Evolutionary conservation across 2,797 vertebrate genomes (phyloP), one percentile per base, ranked within the genome.

Genomic region (Heterohyrax brucei): DNA sequence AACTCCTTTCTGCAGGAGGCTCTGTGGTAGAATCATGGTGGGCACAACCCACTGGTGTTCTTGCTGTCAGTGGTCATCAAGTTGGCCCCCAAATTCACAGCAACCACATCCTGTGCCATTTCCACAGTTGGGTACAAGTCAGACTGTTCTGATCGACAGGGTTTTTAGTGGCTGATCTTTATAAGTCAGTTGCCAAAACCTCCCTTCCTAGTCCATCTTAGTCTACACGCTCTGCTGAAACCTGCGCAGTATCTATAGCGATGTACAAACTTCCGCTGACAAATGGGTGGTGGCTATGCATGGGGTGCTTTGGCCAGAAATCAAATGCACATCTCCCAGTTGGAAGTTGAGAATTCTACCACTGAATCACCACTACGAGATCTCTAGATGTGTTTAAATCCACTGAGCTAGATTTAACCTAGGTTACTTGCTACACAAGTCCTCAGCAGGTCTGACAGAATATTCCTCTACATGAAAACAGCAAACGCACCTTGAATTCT

Each of bases 391-490:
- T 48, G 73, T 76, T 56, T 85, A 85, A 79, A 48, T 56, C 81
- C 46, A 62, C 1, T 18, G 4, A 19, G 56, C 53, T 39, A 87
- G 70, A 22, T 66, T 62, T 87, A 72, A 79, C 78, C 7, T 79
- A 78, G 73, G 22, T 59, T 16, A 83, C 72, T 80, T 73, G 39
- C 72, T 81, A 48, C 7, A 30, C 26, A 68, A 44, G 28, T 79
- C 72, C 61, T 56, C 53, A 88, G 75, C 7, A 89, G 91, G 91
- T 39, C 70, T 53, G 46, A 59, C 21, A 33, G 1, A 39, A 50
- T 82, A 39, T 39, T 39, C 39, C 61, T 61, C 81, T 78, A 39
- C 24, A 50, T 44, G 33, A 94, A 89, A 96, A 93, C 21, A 61
- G 80, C 62, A 95, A 89, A 53, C 21, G 53, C 44, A 46, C 21